Percentiles rank a stretch among this genome's conserved stretches.
phyloP scores from a whole-genome alignment of 2,797 vertebrate species.

The Coracias cyanogaster region DNA sequence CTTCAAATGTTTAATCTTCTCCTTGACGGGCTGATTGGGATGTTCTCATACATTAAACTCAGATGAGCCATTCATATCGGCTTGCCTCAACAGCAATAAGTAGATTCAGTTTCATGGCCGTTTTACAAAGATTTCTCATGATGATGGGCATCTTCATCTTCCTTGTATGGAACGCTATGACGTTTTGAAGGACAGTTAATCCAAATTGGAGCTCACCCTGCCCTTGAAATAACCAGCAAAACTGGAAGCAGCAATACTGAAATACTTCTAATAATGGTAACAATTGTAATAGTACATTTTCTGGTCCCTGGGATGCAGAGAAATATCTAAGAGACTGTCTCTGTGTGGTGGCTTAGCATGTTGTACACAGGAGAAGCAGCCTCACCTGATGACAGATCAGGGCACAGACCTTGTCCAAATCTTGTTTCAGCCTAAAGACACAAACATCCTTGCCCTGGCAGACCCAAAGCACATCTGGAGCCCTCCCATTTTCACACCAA shows the following conservation, averaged over 20 bases:
- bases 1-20: slow-evolving; percentile 10
- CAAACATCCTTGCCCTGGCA: not conserved
- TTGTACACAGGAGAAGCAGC: not conserved
- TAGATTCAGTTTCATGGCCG: not conserved
- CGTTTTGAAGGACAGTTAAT: not conserved
- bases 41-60: not conserved
- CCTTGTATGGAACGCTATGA: accelerated
- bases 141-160: not conserved
- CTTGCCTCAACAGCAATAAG: not conserved
- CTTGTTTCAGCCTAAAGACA: not conserved
- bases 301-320: not conserved
- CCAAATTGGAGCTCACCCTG: not conserved
- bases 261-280: not conserved
- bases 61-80: not conserved
- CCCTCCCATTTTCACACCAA: not conserved
- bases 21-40: not conserved
- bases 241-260: not conserved
- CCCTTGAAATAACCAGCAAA: not conserved
- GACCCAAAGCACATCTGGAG: not conserved
- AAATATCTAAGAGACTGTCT: not conserved
- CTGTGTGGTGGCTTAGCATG: not conserved
- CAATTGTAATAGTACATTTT: not conserved
- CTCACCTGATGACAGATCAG: not conserved
- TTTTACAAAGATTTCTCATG: not conserved
- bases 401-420: not conserved